Base-by-base conservation (phyloP, 2,888 invertebrate genomes). In the Drosophila macrothrix region DNA sequence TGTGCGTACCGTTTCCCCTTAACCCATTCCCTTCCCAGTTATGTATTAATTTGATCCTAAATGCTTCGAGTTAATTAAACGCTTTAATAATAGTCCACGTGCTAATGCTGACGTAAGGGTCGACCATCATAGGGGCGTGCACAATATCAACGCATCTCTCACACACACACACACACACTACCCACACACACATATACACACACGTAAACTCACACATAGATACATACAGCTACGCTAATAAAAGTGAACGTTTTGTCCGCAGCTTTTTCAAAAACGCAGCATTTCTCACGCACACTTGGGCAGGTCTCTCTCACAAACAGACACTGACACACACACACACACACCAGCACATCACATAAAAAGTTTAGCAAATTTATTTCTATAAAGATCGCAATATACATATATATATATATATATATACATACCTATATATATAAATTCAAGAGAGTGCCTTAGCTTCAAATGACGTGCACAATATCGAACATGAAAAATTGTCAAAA, bases 41-140 rank as follows among this genome's bases (percentile, higher is more conserved):
- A 80, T 88, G 73, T 81, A 63, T 73, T 78, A 80, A 88, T 82
- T 82, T 82, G 81, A 89, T 85, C 76, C 88, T 88, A 89, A 87
- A 82, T 83, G 73, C 70, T 73, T 58, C 68, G 52, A 88, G 79
- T 88, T 86, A 89, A 88, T 88, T 87, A 82, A 89, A 80, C 68
- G 90, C 78, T 80, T 85, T 82, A 88, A 89, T 89, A 82, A 76
- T 66, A 89, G 81, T 90, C 92, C 92, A 92, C 92, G 92, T 92
- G 92, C 91, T 92, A 84, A 82, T 85, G 82, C 90, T 91, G 90
- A 91, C 90, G 88, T 91, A 92, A 92, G 92, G 91, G 90, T 85
- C 75, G 82, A 41, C 78, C 76, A 63, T 68, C 73, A 83, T 90
- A 92, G 92, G 92, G 92, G 92, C 92, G 92, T 92, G 92, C 87